These are phyloP conservation scores for Ochlodes sylvanus DNA, from an alignment of 2,888 invertebrate species.

Conservation along the genomic window DNA sequence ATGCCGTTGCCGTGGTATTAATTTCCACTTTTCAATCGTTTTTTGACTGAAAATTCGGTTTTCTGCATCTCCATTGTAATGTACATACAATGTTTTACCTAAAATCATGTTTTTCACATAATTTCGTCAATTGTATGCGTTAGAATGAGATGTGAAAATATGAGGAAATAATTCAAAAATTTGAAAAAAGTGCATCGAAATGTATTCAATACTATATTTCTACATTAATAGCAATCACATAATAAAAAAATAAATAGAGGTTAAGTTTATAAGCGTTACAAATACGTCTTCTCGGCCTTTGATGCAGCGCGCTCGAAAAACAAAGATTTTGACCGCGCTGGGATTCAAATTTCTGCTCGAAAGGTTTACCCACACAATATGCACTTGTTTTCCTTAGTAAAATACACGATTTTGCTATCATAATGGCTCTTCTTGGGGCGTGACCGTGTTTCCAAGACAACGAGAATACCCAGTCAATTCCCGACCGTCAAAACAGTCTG, in stretches of 20 bases:
- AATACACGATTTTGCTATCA: constrained; percentile 30
- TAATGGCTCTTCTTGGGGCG: constrained; percentile 42
- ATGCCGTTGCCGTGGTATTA: constrained; percentile 28
- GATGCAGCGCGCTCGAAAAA: constrained; percentile 20
- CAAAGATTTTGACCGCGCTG: constrained; percentile 17
- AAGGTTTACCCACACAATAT: constrained; percentile 5
- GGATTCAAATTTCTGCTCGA: constrained; percentile 10
- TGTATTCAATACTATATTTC: background rate
- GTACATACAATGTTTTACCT: constrained; percentile 6
- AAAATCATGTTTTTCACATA: constrained; percentile 21
- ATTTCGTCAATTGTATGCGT: constrained; percentile 13
- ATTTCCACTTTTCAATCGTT: constrained; percentile 23
- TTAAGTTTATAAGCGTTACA: constrained; percentile 4
- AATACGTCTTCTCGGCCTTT: background rate
- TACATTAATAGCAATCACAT: constrained; percentile 10
- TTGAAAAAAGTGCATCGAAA: constrained; percentile 10
- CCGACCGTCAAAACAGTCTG: constrained; percentile 38
- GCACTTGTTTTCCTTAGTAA: constrained; percentile 22
- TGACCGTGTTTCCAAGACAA: constrained; percentile 52
- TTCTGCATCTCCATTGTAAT: constrained; percentile 3
- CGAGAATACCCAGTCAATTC: constrained; percentile 51
- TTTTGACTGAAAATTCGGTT: constrained; percentile 19
- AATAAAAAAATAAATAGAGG: constrained; percentile 13
- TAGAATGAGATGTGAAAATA: background rate
- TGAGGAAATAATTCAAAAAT: background rate